Evolutionary conservation across 2,888 invertebrate genomes (phyloP).

Genomic region (Nephrotoma guestfalica): DNA sequence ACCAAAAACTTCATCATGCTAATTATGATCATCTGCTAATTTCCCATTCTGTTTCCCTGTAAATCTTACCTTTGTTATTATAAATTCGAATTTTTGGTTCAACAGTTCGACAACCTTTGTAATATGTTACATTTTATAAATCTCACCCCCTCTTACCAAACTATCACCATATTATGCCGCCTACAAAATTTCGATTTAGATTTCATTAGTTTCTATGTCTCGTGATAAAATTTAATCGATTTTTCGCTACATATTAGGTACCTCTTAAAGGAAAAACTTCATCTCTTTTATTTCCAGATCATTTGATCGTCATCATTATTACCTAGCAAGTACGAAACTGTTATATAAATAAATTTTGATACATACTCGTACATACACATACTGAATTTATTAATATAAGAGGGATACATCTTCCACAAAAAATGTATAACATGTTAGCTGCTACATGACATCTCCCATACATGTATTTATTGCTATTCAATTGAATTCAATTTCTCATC

Average conservation of each 20-base stretch:
- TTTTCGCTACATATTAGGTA: background rate
- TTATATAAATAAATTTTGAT: background rate
- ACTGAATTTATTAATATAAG: background rate
- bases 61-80: background rate
- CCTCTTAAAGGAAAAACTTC: background rate
- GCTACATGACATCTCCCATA: background rate
- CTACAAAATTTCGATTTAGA: background rate
- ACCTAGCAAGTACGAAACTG: background rate
- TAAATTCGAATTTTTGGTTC: too few species aligned
- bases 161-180: background rate
- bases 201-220: background rate
- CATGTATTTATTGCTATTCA: background rate
- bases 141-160: too few species aligned
- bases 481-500: background rate
- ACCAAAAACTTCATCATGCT: background rate
- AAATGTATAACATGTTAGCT: background rate
- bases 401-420: too few species aligned
- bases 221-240: background rate
- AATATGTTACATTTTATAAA: too few species aligned
- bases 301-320: background rate
- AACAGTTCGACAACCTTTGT: too few species aligned
- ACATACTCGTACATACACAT: background rate
- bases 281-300: background rate
- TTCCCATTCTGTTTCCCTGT: background rate
- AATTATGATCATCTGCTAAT: background rate